Percentiles rank a stretch among this genome's conserved stretches.
These are phyloP conservation scores for Rhombomys opimus DNA, from an alignment of 2,113 vertebrate species.

Conservation along the genomic window DNA sequence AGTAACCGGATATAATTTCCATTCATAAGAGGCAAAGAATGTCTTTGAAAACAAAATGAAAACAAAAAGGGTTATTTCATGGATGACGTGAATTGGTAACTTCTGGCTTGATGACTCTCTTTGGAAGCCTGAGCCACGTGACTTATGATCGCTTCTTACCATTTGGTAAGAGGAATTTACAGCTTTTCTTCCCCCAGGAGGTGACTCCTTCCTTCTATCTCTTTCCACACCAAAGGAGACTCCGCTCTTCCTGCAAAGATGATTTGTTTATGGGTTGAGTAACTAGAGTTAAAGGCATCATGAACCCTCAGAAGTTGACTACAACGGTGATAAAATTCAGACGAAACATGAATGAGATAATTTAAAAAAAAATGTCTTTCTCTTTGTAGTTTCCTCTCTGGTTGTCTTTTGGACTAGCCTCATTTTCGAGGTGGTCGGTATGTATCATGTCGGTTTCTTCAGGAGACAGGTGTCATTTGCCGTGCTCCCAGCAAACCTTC, in stretches of 20 bases:
- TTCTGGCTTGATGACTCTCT: conserved; percentile 61
- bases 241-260: conserved; percentile 79
- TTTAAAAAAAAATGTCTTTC: conserved; percentile 65
- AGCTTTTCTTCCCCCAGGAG: conserved; percentile 82
- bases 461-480: conserved; percentile 10
- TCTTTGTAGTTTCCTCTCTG: not conserved
- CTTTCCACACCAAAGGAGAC: conserved; percentile 83
- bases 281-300: conserved; percentile 81
- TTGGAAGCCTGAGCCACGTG: conserved; percentile 78
- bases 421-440: conserved; percentile 43
- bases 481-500: conserved; percentile 24
- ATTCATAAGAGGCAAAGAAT: conserved; percentile 60
- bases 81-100: conserved; percentile 4
- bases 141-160: conserved; percentile 65
- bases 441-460: conserved; percentile 5
- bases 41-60: not conserved
- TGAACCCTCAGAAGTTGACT: conserved; percentile 80
- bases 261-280: conserved; percentile 81
- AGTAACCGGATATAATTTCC: conserved; percentile 79
- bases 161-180: conserved; percentile 79
- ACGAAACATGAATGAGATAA: conserved; percentile 73
- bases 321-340: conserved; percentile 82
- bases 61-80: conserved; percentile 20
- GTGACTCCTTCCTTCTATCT: conserved; percentile 78
- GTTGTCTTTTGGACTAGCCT: conserved; percentile 10